Base-by-base conservation (phyloP, 2,797 vertebrate species). In the Spinus olivaceus region DNA sequence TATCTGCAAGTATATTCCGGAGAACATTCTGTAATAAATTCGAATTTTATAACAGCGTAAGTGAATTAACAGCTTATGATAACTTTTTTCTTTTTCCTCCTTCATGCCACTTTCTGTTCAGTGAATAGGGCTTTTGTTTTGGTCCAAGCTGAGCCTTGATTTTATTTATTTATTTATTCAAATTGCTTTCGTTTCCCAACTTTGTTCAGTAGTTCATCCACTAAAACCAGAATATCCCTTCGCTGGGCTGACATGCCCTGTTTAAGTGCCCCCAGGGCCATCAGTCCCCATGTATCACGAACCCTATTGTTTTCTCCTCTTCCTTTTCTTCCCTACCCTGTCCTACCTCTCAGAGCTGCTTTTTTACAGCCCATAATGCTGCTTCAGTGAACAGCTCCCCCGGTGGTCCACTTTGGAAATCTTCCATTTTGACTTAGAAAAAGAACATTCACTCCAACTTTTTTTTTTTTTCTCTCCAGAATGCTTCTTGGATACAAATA, bases 331-430 rank as follows among this genome's bases (percentile, higher is more conserved):
- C 46, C 16, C 10, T 69, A 8, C n/a, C 23, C 50, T 61, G 11
- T 51, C 32, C 46, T 71, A 67, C 79, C 64, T 89, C 47, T 83
- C 37, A 23, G 78, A 81, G n/a, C 44, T 78, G 32, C 85, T 76
- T 91, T 83, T n/a, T 77, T 56, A 72, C 81, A 87, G 78, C 41
- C 78, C 59, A 33, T 56, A 56, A 79, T 60, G 39, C 81, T 79
- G 47, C 73, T 73, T 73, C 70, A 81, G 37, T 92, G 92, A 95
- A 86, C 60, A 95, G 81, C 74, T 97, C 81, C 88, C 88, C 83
- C 20, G 73, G 70, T 95, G 88, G 90, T 84, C 92, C 86, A 86
- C 32, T 90, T 90, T 82, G 92, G 88, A 95, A 92, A 79, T 84
- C 81, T 86, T 88, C 70, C 88, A 90, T 84, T 95, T 92, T 91